A percentile compares a stretch with the other conserved stretches of the same genome.
Evolutionary conservation across 2,797 vertebrate species (phyloP).

Genomic region (Etheostoma perlongum): DNA sequence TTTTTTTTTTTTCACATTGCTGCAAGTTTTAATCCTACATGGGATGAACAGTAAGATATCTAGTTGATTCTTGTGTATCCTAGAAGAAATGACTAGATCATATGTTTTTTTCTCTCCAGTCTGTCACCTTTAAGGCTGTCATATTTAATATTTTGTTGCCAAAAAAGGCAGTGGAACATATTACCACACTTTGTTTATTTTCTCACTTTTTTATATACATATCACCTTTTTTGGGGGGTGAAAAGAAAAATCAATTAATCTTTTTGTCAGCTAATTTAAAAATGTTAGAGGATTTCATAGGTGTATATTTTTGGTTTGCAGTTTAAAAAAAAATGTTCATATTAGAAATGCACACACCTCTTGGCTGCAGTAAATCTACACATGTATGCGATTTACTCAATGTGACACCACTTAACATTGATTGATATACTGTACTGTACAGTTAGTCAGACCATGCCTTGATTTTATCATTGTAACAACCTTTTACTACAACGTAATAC

Average conservation of each 20-base stretch:
- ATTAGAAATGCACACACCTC: constrained; percentile 46
- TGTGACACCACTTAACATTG: constrained; percentile 30
- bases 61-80: constrained; percentile 8
- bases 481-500: constrained; percentile 51
- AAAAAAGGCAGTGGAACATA: constrained; percentile 58
- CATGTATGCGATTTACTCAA: constrained; percentile 10
- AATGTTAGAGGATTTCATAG: constrained; percentile 42
- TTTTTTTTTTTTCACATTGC: not conserved
- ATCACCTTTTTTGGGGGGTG: constrained; percentile 15
- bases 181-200: constrained; percentile 37
- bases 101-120: not conserved
- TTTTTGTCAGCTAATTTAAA: constrained; percentile 46
- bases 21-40: constrained; percentile 3
- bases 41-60: constrained; percentile 8
- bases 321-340: constrained; percentile 5
- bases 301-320: constrained; percentile 58
- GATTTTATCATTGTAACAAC: constrained; percentile 29
- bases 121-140: constrained; percentile 31
- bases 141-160: constrained; percentile 52
- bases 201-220: constrained; percentile 40
- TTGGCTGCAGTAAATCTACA: constrained; percentile 37
- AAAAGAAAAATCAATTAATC: constrained; percentile 26
- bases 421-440: constrained; percentile 45
- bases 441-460: constrained; percentile 60
- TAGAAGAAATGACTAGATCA: not conserved